Conservation (phyloP, 2,113 vertebrate genomes). For the Albula goreensis region DNA sequence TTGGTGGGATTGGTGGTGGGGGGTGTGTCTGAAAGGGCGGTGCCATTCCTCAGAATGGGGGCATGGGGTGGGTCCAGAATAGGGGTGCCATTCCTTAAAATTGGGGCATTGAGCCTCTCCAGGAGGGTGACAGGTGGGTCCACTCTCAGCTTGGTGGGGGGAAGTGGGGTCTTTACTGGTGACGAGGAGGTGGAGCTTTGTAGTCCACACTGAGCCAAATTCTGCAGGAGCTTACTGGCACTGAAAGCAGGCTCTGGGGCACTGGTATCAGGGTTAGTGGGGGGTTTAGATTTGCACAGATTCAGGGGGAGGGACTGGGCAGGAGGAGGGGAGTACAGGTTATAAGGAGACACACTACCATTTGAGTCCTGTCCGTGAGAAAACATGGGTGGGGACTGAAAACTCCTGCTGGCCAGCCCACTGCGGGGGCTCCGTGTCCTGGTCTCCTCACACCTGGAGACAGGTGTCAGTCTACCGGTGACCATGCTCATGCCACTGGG, state of each 20-base stretch:
- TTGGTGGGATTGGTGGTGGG: constrained; percentile 14
- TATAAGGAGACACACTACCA: constrained; percentile 53
- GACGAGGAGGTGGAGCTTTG: constrained; percentile 51
- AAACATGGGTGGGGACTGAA: constrained; percentile 35
- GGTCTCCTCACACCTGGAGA: constrained; percentile 64
- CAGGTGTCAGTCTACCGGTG: constrained; percentile 66
- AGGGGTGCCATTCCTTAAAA: constrained; percentile 64
- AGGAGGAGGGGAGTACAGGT: constrained; percentile 38
- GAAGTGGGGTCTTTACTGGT: constrained; percentile 36
- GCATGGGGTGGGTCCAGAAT: constrained; percentile 65
- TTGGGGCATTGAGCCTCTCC: constrained; percentile 73
- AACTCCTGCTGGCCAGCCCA: constrained; percentile 60
- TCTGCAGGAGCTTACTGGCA: constrained; percentile 84
- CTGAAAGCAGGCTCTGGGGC: constrained; percentile 74
- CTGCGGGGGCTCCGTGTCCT: constrained; percentile 67
- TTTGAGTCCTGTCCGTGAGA: constrained; percentile 68
- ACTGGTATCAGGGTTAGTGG: constrained; percentile 53
- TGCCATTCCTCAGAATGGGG: constrained; percentile 67
- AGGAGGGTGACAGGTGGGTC: constrained; percentile 73
- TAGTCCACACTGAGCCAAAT: constrained; percentile 83
- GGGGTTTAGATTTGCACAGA: constrained; percentile 65
- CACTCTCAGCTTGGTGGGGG: constrained; percentile 58
- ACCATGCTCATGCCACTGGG: constrained; percentile 62
- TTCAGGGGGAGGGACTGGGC: constrained; percentile 50
- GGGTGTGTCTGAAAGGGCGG: constrained; percentile 64